Percentiles rank a stretch among this genome's conserved stretches.
Conservation (phyloP, 1,140 invertebrate genomes). For the Neodiprion virginianus region DNA sequence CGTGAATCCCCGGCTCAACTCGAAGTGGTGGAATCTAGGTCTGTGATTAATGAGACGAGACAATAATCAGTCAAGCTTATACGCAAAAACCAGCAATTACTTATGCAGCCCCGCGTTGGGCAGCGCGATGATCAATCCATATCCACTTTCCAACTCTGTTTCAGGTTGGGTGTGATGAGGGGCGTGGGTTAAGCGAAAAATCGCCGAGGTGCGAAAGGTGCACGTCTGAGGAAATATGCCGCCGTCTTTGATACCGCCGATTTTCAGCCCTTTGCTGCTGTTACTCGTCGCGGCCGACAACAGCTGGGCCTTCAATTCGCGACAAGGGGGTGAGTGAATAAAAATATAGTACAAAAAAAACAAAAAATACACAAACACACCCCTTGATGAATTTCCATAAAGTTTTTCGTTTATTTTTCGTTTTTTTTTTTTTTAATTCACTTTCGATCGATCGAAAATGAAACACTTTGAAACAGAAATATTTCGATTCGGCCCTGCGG, state of each 20-base stretch:
- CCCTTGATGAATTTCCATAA: background rate
- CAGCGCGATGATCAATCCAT: background rate
- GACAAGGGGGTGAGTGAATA: constrained; percentile 53
- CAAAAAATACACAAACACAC: background rate
- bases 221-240: constrained; percentile 50
- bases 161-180: constrained; percentile 54
- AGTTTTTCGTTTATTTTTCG: background rate
- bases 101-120: no score
- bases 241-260: constrained; percentile 45
- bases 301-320: constrained; percentile 47
- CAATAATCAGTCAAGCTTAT: no score
- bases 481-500: no score
- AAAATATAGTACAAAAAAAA: no score
- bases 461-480: no score
- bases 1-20: no score
- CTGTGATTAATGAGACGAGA: no score
- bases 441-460: no score
- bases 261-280: constrained; percentile 56
- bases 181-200: constrained; percentile 51
- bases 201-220: constrained; percentile 41
- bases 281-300: constrained; percentile 56
- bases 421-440: no score
- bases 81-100: no score
- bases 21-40: no score
- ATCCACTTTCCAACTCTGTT: background rate